phyloP scores from a whole-genome alignment of 2,888 invertebrate species.

The Cheilosia vulpina region DNA sequence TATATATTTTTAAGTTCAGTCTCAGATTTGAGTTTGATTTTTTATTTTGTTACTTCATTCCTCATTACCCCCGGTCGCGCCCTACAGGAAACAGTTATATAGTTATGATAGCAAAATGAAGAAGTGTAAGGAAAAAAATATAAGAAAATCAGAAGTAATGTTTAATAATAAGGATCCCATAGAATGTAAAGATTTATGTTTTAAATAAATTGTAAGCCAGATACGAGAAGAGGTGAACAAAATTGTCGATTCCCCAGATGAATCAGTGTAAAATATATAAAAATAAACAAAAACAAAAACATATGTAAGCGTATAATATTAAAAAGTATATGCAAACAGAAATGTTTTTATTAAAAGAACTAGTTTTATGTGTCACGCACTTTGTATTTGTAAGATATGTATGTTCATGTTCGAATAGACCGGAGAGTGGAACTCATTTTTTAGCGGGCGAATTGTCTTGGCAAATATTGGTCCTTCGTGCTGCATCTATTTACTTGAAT shows the following conservation, averaged over 20 bases:
- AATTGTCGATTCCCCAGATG: background rate
- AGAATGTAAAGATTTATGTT: slow-evolving; percentile 46
- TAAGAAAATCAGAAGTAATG: slow-evolving; percentile 13
- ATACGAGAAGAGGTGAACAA: background rate
- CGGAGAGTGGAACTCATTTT: no score
- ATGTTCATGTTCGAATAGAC: no score
- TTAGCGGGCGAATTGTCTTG: no score
- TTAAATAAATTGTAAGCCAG: slow-evolving; percentile 33
- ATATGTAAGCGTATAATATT: background rate
- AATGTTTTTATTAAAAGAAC: background rate
- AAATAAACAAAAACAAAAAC: slow-evolving; percentile 1
- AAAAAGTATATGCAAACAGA: background rate
- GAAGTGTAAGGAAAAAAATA: background rate
- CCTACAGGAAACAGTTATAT: slow-evolving; percentile 7
- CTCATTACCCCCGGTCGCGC: background rate
- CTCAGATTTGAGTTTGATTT: slow-evolving; percentile 25
- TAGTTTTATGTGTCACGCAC: no score
- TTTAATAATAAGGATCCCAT: slow-evolving; percentile 43
- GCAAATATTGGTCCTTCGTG: no score
- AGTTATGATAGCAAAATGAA: slow-evolving; percentile 25
- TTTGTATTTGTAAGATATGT: no score
- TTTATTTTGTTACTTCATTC: slow-evolving; percentile 12
- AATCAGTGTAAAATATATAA: slow-evolving; percentile 37
- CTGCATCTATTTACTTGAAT: no score
- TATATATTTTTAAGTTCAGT: slow-evolving; percentile 5